Percentiles rank a stretch among this genome's conserved stretches.
phyloP scores from a whole-genome alignment of 2,888 invertebrate genomes.

The Nemurella pictetii region DNA sequence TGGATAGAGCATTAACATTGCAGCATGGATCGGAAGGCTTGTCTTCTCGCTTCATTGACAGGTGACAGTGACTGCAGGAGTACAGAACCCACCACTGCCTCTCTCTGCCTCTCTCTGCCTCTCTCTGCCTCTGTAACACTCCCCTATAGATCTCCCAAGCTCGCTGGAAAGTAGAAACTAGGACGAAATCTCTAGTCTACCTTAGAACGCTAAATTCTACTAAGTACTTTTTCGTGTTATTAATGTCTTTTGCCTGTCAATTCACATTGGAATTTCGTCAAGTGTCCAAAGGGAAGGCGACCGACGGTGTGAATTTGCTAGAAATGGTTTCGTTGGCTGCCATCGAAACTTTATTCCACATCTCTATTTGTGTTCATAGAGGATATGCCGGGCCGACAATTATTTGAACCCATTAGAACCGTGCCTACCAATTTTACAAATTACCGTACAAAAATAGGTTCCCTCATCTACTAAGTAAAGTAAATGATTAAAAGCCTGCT shows the following conservation, averaged over 20 bases:
- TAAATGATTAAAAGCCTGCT: constrained; percentile 10
- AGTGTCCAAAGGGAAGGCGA: neutral
- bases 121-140: too few relatives aligned
- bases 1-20: neutral
- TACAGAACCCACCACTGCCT: neutral
- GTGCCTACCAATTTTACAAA: neutral
- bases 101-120: neutral
- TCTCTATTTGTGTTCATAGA: neutral
- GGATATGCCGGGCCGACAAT: neutral
- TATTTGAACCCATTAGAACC: neutral
- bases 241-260: neutral
- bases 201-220: neutral
- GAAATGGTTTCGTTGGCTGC: neutral
- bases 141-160: too few relatives aligned
- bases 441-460: neutral
- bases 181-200: neutral
- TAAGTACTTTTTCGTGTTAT: constrained; percentile 9
- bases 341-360: neutral
- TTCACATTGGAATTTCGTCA: constrained; percentile 3
- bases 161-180: neutral
- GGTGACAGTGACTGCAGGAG: neutral
- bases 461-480: neutral
- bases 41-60: neutral
- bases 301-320: too few relatives aligned
- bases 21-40: neutral